phyloP scores from a whole-genome alignment of 1,140 invertebrate genomes.

The Delia radicum region DNA sequence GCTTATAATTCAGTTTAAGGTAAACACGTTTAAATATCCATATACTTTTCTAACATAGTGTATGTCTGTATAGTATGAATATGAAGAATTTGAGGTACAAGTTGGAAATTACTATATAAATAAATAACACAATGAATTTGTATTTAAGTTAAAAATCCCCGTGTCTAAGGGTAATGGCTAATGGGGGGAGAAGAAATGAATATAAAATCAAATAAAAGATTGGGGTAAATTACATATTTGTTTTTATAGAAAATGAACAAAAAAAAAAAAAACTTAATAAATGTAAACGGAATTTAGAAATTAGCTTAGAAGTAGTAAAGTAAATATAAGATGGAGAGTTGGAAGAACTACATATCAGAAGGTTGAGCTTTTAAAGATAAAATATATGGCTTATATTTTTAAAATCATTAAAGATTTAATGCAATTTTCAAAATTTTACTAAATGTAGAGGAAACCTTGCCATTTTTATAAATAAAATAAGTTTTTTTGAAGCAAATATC shows the following conservation, averaged over 20 bases:
- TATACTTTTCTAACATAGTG: no score
- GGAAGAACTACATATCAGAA: not conserved
- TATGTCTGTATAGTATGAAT: not conserved
- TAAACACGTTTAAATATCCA: no score
- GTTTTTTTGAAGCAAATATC: no score
- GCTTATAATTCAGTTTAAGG: no score
- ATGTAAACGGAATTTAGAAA: slow-evolving; percentile 13
- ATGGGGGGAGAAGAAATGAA: not conserved
- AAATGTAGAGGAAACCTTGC: no score
- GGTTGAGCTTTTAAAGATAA: not conserved
- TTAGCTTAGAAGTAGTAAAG: not conserved
- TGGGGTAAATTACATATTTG: not conserved
- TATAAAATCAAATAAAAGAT: not conserved
- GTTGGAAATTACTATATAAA: not conserved
- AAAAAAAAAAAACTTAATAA: not conserved
- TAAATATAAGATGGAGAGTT: not conserved
- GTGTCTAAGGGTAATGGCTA: not conserved
- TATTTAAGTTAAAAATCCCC: not conserved
- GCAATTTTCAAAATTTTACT: no score
- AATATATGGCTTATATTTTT: not conserved
- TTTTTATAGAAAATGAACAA: not conserved
- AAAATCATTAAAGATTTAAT: not conserved
- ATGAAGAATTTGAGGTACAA: not conserved
- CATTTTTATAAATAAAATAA: no score
- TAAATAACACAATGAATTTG: not conserved